Conservation (phyloP, 2,888 invertebrate genomes). For the Eupithecia subfuscata region DNA sequence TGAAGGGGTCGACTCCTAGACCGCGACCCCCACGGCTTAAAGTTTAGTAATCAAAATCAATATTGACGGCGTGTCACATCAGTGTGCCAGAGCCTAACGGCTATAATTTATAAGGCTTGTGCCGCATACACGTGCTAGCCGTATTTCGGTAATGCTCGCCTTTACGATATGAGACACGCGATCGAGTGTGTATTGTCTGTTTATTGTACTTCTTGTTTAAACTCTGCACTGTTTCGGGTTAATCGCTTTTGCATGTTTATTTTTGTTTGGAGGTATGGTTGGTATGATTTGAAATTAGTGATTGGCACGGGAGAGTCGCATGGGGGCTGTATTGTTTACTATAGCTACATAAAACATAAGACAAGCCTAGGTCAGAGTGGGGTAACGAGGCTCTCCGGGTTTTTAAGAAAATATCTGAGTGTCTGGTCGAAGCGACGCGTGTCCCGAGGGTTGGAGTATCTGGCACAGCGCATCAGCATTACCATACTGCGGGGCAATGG, state of each 20-base stretch:
- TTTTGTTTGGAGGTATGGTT: slow-evolving; percentile 9
- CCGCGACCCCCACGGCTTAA: too few species aligned
- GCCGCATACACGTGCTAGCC: slow-evolving; percentile 73
- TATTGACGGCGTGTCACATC: slow-evolving; percentile 6
- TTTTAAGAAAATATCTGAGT: too few species aligned
- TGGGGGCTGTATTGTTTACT: not conserved
- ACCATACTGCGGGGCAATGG: too few species aligned
- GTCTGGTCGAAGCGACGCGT: too few species aligned
- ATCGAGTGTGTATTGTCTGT: slow-evolving; percentile 47
- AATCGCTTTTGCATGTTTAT: slow-evolving; percentile 19
- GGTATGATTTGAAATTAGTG: slow-evolving; percentile 10
- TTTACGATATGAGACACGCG: slow-evolving; percentile 73
- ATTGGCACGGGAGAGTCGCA: slow-evolving; percentile 4
- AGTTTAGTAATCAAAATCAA: not conserved
- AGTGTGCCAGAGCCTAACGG: slow-evolving; percentile 45
- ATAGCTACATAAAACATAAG: too few species aligned
- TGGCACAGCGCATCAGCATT: too few species aligned
- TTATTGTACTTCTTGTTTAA: slow-evolving; percentile 40
- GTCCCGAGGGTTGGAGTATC: too few species aligned
- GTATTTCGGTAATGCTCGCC: slow-evolving; percentile 73
- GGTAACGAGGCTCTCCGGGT: too few species aligned
- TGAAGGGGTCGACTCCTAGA: too few species aligned
- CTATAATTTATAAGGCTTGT: slow-evolving; percentile 74
- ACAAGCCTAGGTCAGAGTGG: too few species aligned
- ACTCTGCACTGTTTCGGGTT: slow-evolving; percentile 23